Conservation (phyloP, 2,797 vertebrate genomes). For the Atherinosoma microstoma region DNA sequence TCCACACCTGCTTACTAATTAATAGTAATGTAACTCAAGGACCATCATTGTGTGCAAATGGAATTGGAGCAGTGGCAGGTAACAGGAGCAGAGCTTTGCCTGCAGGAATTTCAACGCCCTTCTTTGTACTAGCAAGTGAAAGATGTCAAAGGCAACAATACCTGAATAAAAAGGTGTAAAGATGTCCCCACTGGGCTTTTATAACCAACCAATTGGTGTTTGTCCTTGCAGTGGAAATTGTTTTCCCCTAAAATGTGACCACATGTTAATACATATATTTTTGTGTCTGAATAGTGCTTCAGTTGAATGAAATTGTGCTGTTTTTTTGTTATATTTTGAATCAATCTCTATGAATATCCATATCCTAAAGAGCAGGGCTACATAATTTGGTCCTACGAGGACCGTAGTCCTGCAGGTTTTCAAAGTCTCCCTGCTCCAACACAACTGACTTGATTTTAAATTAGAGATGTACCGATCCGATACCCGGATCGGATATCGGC, state of each 20-base stretch:
- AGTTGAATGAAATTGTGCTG: not conserved
- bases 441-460: too few species aligned
- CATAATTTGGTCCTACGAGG: too few species aligned
- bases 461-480: too few species aligned
- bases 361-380: too few species aligned
- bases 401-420: too few species aligned
- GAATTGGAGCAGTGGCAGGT: constrained; percentile 61
- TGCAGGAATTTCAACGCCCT: constrained; percentile 57
- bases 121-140: constrained; percentile 66
- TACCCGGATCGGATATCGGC: too few species aligned
- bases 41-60: constrained; percentile 53
- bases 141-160: constrained; percentile 63
- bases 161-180: constrained; percentile 42
- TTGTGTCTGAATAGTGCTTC: not conserved
- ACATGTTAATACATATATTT: not conserved
- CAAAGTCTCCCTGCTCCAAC: too few species aligned
- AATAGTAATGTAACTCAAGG: constrained; percentile 50
- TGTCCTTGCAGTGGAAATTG: constrained; percentile 12
- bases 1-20: constrained; percentile 58
- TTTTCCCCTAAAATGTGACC: not conserved
- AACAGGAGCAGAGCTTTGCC: constrained; percentile 59
- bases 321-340: not conserved
- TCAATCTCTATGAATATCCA: not conserved
- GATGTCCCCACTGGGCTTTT: constrained; percentile 16
- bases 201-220: constrained; percentile 25